Evolutionary conservation across 2,888 invertebrate species (phyloP), one percentile per base, ranked within the genome.

Genomic region (Brenthis daphne): DNA sequence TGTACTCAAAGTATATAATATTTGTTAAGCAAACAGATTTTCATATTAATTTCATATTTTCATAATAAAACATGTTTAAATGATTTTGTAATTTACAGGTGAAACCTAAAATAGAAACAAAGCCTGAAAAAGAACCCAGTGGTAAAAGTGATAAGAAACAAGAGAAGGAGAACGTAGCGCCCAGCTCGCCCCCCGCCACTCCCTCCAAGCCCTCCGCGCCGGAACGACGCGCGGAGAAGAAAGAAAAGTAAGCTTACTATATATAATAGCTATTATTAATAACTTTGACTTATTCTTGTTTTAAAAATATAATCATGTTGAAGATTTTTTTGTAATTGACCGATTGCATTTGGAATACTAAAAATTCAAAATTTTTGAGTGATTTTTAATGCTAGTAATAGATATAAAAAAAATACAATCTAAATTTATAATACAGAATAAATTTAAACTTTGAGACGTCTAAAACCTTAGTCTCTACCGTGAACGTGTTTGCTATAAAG

Each of bases 161-260:
- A 57, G 93, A 93, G 81, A 93, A 93, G 70, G 93, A 93, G 79
- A 92, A 92, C 77, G 92, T 93, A 14, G 92, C 92, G 51, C 92
- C 93, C 14, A 80, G 81, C 69, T 85, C 89, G 3, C 89, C 88
- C 5, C 88, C 90, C 68, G 80, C 85, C 78, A 81, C 89, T 48
- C 85, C 86, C 68, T 82, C 74, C 72, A 85, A 82, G 73, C 81
- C 82, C 71, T 74, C 73, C 68, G 77, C 70, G 43, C 77, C 80
- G 43, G 83, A 83, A 56, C 79, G 85, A 60, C 75, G 80, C 51
- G 69, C 77, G 8, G 89, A 90, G 8, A 88, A 86, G 76, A 86
- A 86, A 72, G 92, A 93, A 74, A 91, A 92, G 93, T 92, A 16
- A 86, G 89, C 85, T 6, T 16, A 50, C 3, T 58, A 4, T 61